These are phyloP conservation scores for Hemibagrus wyckioides DNA, from an alignment of 2,113 vertebrate genomes.

Conservation along the genomic window DNA sequence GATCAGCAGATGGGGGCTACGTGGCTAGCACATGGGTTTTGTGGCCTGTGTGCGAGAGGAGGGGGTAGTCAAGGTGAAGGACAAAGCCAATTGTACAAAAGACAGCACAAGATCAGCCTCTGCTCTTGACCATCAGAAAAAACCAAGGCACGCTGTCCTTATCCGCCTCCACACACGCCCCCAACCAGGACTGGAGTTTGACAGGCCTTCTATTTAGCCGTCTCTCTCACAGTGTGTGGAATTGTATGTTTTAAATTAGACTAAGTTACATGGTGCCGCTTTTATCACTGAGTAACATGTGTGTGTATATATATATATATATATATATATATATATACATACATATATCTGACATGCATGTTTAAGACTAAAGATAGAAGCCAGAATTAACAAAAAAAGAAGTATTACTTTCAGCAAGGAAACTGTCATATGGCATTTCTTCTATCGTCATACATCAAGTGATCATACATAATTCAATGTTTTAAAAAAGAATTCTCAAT, in stretches of 20 bases:
- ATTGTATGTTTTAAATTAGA: neutral
- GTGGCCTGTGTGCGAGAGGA: neutral
- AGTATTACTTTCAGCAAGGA: neutral
- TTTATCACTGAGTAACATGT: neutral
- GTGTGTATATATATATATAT: too few species aligned
- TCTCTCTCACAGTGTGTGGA: conserved; percentile 3
- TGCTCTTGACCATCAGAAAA: conserved; percentile 37
- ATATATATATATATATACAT: too few species aligned
- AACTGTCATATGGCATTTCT: neutral
- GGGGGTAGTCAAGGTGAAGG: conserved; percentile 44
- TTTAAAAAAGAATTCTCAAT: neutral
- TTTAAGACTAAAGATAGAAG: neutral
- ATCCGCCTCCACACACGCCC: conserved; percentile 20
- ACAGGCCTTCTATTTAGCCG: conserved; percentile 10
- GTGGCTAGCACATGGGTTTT: conserved; percentile 1
- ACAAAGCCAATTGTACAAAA: conserved; percentile 44
- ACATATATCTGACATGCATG: too few species aligned
- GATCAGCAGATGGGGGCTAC: conserved; percentile 26
- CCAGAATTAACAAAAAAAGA: neutral
- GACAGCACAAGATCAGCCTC: conserved; percentile 23
- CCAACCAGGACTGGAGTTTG: neutral
- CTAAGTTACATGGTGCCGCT: neutral
- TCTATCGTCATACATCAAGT: neutral
- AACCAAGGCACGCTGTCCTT: conserved; percentile 9
- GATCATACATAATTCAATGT: neutral